phyloP scores from a whole-genome alignment of 1,140 invertebrate species.

The Eueides isabella region DNA sequence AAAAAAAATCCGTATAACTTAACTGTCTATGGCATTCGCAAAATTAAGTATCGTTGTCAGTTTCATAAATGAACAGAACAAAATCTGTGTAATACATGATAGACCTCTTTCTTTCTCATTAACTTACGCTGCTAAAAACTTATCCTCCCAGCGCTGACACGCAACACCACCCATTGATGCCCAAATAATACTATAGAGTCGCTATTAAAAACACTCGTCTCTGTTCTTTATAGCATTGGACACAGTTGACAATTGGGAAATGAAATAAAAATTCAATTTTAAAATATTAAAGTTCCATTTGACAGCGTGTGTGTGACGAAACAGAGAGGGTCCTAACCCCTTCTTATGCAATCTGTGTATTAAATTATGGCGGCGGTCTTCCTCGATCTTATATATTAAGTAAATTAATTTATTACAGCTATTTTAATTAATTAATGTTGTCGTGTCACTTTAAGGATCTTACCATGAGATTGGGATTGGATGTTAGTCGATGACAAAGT shows the following conservation, averaged over 20 bases:
- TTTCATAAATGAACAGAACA: background rate
- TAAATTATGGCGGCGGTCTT: constrained; percentile 62
- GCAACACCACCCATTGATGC: background rate
- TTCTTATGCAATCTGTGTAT: constrained; percentile 68
- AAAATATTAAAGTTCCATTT: constrained; percentile 77
- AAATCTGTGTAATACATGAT: background rate
- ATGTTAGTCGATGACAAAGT: background rate
- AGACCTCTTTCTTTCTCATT: background rate
- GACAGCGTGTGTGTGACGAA: constrained; percentile 74
- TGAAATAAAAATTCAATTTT: constrained; percentile 77
- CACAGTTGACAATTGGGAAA: constrained; percentile 48
- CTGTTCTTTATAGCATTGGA: background rate
- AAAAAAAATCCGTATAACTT: background rate
- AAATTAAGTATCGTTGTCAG: background rate
- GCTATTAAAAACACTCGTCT: constrained; percentile 26
- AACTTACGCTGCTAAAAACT: background rate
- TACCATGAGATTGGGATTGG: background rate
- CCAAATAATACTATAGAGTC: background rate
- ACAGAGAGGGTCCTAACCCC: constrained; percentile 64
- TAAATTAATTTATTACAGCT: constrained; percentile 14
- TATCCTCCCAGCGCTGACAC: background rate
- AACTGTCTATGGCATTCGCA: background rate
- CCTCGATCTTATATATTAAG: constrained; percentile 10
- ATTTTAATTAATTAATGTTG: constrained; percentile 5
- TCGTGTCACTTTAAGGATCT: background rate